These are phyloP conservation scores for Pseudoatta argentina DNA, from an alignment of 1,140 invertebrate species.

Conservation along the genomic window DNA sequence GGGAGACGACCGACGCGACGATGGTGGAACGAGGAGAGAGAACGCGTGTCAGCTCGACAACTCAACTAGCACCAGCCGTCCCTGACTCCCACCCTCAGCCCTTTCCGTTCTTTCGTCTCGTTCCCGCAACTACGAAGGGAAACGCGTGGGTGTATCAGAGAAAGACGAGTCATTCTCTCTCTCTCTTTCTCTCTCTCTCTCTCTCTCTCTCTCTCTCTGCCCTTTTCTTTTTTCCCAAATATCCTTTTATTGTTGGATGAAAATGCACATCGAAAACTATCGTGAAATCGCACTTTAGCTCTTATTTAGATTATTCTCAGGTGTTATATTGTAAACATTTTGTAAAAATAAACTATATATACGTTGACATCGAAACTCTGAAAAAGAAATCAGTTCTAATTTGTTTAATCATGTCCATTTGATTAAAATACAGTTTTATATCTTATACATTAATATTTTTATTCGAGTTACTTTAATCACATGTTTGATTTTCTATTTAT, in stretches of 20 bases:
- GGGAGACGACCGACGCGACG: constrained; percentile 18
- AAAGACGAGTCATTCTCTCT: constrained; percentile 22
- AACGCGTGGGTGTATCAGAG: constrained; percentile 49
- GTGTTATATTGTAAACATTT: neutral
- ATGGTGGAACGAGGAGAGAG: constrained; percentile 72
- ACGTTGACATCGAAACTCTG: neutral
- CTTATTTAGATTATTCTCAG: neutral
- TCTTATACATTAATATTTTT: neutral
- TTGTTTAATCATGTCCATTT: neutral
- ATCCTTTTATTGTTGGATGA: neutral
- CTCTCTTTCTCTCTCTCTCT: constrained; percentile 19
- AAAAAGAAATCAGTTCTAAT: neutral
- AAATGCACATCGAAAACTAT: neutral
- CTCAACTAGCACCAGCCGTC: constrained; percentile 86
- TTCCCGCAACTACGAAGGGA: constrained; percentile 45
- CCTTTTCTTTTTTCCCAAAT: neutral
- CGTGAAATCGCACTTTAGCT: neutral
- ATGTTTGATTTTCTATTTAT: neutral
- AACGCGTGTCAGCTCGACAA: constrained; percentile 87
- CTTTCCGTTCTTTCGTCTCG: constrained; percentile 56
- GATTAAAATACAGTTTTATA: neutral
- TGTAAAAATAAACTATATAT: neutral
- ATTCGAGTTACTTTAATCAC: neutral
- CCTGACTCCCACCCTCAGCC: constrained; percentile 76
- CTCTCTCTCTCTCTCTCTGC: constrained; percentile 24